phyloP scores from a whole-genome alignment of 2,113 vertebrate genomes.

The Thamnophis sirtalis region DNA sequence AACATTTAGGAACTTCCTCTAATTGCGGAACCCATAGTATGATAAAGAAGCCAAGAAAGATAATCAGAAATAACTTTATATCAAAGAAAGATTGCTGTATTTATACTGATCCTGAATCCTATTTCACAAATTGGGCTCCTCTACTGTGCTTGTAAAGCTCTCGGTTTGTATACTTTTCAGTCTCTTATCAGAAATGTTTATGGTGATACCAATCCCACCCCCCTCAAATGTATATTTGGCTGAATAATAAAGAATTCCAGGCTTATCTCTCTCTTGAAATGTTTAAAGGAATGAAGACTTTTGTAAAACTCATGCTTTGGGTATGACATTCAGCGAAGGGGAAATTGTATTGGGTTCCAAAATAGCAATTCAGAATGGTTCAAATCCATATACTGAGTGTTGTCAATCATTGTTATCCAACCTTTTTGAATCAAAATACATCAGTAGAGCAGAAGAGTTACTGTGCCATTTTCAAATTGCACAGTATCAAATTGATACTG shows the following conservation, averaged over 20 bases:
- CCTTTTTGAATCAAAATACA: neutral
- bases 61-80: neutral
- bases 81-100: neutral
- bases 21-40: neutral
- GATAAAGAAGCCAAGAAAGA: neutral
- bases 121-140: neutral
- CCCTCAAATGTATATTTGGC: neutral
- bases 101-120: neutral
- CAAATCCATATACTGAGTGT: neutral
- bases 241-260: neutral
- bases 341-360: neutral
- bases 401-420: neutral
- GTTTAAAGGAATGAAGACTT: neutral
- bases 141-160: neutral
- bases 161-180: neutral
- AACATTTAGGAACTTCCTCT: neutral
- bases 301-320: neutral
- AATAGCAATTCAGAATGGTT: neutral
- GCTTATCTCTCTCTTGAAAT: neutral
- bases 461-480: neutral
- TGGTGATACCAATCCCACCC: neutral
- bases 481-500: neutral
- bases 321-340: neutral
- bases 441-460: neutral
- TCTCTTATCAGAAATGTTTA: neutral